Conservation (phyloP, 2,113 vertebrate genomes). For the Clarias magur region DNA sequence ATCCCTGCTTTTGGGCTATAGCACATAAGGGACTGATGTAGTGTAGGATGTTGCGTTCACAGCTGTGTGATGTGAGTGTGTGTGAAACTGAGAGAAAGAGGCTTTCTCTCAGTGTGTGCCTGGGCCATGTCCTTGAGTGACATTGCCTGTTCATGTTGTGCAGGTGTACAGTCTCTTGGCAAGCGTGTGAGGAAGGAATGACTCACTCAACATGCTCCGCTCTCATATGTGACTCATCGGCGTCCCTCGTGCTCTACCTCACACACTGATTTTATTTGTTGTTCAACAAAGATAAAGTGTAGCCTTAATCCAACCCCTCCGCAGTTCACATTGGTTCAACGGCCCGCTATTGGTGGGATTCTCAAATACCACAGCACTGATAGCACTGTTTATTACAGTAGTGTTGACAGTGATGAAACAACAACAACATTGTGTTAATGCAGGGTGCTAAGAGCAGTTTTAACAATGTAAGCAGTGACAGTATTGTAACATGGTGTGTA, state of each 20-base stretch:
- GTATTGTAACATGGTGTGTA: not conserved
- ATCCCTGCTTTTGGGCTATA: constrained; percentile 38
- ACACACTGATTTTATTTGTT: constrained; percentile 53
- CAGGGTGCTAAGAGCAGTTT: constrained; percentile 15
- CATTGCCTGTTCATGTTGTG: constrained; percentile 49
- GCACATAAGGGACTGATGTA: constrained; percentile 32
- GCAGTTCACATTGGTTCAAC: constrained; percentile 20
- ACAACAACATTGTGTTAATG: constrained; percentile 10
- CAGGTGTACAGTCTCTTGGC: constrained; percentile 75
- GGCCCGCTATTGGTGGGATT: not conserved
- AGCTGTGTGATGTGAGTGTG: constrained; percentile 28
- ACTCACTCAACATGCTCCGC: constrained; percentile 68
- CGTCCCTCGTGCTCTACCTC: constrained; percentile 54
- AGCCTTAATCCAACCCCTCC: constrained; percentile 42
- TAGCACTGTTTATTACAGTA: not conserved
- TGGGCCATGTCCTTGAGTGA: constrained; percentile 32
- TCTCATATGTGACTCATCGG: constrained; percentile 69
- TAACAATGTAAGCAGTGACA: not conserved
- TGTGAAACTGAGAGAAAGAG: not conserved
- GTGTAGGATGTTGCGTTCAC: constrained; percentile 44
- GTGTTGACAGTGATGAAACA: constrained; percentile 11
- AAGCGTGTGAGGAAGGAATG: constrained; percentile 68
- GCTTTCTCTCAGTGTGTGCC: not conserved
- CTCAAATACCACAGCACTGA: not conserved
- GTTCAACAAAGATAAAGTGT: constrained; percentile 44